Percentiles rank a stretch among this genome's conserved stretches.
Conservation (phyloP, 2,888 invertebrate genomes). For the Andrena flavipes region DNA sequence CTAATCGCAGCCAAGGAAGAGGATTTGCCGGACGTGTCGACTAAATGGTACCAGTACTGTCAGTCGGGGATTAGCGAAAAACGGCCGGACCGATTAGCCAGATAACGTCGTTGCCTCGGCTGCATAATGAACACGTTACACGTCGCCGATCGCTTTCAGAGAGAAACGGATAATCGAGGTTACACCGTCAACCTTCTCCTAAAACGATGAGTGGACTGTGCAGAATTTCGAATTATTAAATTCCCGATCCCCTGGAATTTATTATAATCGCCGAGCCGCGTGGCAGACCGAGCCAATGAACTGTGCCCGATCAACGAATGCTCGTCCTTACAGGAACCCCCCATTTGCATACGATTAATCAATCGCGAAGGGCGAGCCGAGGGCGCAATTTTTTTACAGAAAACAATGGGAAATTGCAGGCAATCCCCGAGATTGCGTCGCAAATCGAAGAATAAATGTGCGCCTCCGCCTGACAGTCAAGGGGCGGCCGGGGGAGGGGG, state of each 20-base stretch:
- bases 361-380: background rate
- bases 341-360: conserved; percentile 34
- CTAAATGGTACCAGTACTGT: conserved; percentile 66
- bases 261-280: too few relatives aligned
- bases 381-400: background rate
- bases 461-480: conserved; percentile 46
- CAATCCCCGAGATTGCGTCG: conserved; percentile 4
- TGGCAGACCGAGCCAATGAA: too few relatives aligned
- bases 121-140: conserved; percentile 48
- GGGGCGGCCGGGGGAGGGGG: conserved; percentile 21
- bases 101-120: conserved; percentile 56
- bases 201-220: background rate
- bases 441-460: conserved; percentile 51
- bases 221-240: too few relatives aligned
- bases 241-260: too few relatives aligned
- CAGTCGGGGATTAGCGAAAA: conserved; percentile 64
- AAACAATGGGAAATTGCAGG: conserved; percentile 24
- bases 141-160: conserved; percentile 17
- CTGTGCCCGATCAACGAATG: too few relatives aligned
- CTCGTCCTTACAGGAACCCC: background rate
- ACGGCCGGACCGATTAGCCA: conserved; percentile 50
- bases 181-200: background rate
- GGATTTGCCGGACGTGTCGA: conserved; percentile 64
- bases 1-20: conserved; percentile 68
- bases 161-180: background rate